Base-by-base conservation (phyloP, 2,888 invertebrate species). In the Aethes cnicana region DNA sequence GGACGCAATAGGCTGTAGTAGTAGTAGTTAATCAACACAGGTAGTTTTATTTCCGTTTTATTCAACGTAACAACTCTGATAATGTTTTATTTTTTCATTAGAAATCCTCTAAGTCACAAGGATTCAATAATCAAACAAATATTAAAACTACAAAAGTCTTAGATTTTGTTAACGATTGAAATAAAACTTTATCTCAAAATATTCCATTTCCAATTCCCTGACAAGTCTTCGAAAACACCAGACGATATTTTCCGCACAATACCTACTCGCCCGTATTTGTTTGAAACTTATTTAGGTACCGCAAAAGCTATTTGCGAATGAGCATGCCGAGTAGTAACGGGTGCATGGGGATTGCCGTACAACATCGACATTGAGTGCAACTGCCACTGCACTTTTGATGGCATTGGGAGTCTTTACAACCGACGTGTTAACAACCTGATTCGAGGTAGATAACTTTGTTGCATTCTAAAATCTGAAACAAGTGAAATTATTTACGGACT, bases 311-410 rank as follows among this genome's bases (percentile, higher is more conserved):
- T 55, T 53, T 56, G 57, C 60, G 56, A 62, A 47, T 44, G 48
- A 59, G 60, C 54, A 54, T 61, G 58, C 57, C 61, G 54, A 62
- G 56, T 49, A 62, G 56, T 64, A 59, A 59, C 58, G 57, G 61
- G 58, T 60, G 50, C 54, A 56, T 58, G 56, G 61, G 61, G 60
- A 59, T 57, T 63, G 59, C 57, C 56, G 56, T 60, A 33, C 42
- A 23, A 30, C 36, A 32, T 41, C 39, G 42, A 43, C 18, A 20
- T 18, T 64, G 66, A 77, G 67, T 72, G 71, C 69, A 56, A 63
- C 68, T 72, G 71, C 69, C 57, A 63, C 68, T 72, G 68, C 70
- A 70, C 68, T 67, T 69, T 70, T 72, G 69, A 72, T 70, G 64
- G 66, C 58, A 62, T 68, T 59, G 58, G 61, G 55, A 56, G 58